A percentile compares a stretch with the other conserved stretches of the same genome.
phyloP scores from a whole-genome alignment of 2,888 invertebrate species.

The Euplagia quadripunctaria region DNA sequence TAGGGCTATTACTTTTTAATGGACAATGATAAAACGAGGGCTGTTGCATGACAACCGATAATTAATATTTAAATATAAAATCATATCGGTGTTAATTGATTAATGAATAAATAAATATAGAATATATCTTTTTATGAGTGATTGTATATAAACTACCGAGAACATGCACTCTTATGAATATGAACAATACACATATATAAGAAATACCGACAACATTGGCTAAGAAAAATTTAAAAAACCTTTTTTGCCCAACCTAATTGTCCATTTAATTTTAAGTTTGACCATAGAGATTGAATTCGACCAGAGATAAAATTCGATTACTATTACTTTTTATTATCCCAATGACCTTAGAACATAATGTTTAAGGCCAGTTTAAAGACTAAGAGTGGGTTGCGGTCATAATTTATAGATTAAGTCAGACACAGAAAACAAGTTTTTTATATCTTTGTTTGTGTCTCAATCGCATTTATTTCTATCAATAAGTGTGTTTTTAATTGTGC shows the following conservation, averaged over 20 bases:
- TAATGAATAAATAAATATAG: neutral
- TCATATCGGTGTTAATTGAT: neutral
- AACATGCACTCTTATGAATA: too few relatives aligned
- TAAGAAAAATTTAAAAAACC: too few relatives aligned
- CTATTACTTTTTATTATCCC: constrained; percentile 27
- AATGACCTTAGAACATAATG: constrained; percentile 28
- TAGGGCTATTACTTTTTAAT: constrained; percentile 31
- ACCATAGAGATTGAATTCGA: constrained; percentile 13
- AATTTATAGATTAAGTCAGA: constrained; percentile 48
- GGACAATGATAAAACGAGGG: constrained; percentile 26
- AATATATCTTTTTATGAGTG: too few relatives aligned
- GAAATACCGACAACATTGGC: too few relatives aligned
- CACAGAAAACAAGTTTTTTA: constrained; percentile 59
- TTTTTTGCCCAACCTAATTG: too few relatives aligned
- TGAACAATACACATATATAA: too few relatives aligned
- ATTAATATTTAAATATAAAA: neutral
- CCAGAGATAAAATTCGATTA: constrained; percentile 26
- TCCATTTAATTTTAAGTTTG: too few relatives aligned
- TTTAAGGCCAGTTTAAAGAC: constrained; percentile 27
- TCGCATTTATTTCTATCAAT: constrained; percentile 56
- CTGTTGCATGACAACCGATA: neutral
- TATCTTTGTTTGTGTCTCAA: constrained; percentile 58
- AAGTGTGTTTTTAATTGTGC: constrained; percentile 48
- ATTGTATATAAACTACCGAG: too few relatives aligned
- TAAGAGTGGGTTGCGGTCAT: constrained; percentile 36